Percentiles rank a stretch among this genome's conserved stretches.
These are phyloP conservation scores for Parambassis ranga DNA, from an alignment of 2,797 vertebrate genomes.

Conservation along the genomic window DNA sequence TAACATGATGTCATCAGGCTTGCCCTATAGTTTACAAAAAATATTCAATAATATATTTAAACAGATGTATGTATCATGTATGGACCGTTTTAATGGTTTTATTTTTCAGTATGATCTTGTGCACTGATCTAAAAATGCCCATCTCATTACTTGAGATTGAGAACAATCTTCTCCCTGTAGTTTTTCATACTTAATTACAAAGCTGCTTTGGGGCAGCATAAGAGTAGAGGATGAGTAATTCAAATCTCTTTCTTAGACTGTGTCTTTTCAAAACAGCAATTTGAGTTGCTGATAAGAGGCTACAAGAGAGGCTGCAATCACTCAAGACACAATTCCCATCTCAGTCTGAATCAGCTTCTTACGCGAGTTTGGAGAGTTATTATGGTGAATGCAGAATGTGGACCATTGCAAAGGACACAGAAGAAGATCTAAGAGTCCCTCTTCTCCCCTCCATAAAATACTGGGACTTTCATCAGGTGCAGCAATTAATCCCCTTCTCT, in stretches of 20 bases:
- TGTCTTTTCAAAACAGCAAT: slow-evolving; percentile 12
- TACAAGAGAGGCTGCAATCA: slow-evolving; percentile 25
- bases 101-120: not conserved
- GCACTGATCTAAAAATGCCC: not conserved
- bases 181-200: not conserved
- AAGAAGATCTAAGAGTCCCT: not conserved
- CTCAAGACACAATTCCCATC: not conserved
- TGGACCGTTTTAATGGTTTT: too few species aligned
- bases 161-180: not conserved
- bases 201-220: not conserved
- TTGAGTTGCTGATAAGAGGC: not conserved
- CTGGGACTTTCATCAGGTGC: not conserved
- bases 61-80: too few species aligned
- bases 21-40: too few species aligned
- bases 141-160: not conserved
- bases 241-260: not conserved
- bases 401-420: not conserved
- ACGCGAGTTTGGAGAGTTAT: not conserved
- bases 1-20: too few species aligned
- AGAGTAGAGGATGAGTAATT: not conserved
- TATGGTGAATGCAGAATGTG: not conserved
- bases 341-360: not conserved
- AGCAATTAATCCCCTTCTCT: slow-evolving; percentile 13
- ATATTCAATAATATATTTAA: too few species aligned
- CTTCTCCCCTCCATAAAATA: not conserved